phyloP scores from a whole-genome alignment of 2,113 vertebrate genomes.

The Glaucidium brasilianum region DNA sequence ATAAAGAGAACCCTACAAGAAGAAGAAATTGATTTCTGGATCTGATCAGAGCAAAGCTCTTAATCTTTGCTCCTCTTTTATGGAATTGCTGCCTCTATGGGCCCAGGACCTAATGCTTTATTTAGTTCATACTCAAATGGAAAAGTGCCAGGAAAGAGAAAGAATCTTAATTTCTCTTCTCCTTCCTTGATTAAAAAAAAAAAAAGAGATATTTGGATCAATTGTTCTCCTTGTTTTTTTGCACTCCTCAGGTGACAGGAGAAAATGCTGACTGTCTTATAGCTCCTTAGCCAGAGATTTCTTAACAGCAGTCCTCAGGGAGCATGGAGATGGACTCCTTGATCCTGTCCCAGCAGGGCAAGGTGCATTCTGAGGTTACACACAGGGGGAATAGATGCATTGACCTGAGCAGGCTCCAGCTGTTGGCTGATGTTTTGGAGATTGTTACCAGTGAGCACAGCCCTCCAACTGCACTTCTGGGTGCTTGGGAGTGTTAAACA shows the following conservation, averaged over 20 bases:
- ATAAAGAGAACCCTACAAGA: neutral
- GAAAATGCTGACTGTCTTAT: neutral
- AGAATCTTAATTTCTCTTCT: neutral
- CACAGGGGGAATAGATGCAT: fast-evolving
- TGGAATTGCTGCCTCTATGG: neutral
- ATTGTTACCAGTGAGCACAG: neutral
- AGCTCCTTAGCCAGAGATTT: neutral
- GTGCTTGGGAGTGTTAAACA: neutral
- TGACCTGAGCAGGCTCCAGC: neutral
- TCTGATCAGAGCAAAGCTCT: neutral
- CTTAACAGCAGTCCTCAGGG: neutral
- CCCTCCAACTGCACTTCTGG: neutral
- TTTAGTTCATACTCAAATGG: neutral
- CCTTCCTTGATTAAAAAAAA: neutral
- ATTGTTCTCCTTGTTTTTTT: neutral
- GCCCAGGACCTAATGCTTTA: neutral
- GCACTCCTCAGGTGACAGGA: neutral
- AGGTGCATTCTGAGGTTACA: fast-evolving
- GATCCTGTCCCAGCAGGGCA: neutral
- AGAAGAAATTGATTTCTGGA: conserved; percentile 32
- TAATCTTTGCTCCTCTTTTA: conserved; percentile 32
- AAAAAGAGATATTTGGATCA: neutral
- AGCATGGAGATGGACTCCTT: neutral
- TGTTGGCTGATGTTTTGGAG: neutral
- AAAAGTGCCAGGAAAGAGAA: neutral